These are phyloP conservation scores for Drosophila eohydei DNA, from an alignment of 2,888 invertebrate species.

Conservation along the genomic window DNA sequence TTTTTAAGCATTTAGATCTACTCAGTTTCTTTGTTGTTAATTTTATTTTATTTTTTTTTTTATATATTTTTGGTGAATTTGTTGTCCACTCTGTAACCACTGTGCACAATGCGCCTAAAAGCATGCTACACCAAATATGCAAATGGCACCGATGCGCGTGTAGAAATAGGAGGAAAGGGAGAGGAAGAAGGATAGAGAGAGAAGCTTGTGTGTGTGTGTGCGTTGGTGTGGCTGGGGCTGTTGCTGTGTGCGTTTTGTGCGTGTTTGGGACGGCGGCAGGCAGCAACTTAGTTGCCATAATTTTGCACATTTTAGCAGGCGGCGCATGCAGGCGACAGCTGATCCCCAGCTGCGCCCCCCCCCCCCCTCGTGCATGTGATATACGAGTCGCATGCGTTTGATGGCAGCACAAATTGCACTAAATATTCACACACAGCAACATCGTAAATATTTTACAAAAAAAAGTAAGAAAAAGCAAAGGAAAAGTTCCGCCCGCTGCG, in stretches of 20 bases:
- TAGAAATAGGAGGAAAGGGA: background rate
- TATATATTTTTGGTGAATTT: too few species aligned
- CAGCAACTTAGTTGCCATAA: conserved; percentile 78
- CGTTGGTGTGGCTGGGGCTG: background rate
- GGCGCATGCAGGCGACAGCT: conserved; percentile 66
- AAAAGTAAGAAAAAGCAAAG: background rate
- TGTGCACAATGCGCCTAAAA: conserved; percentile 70
- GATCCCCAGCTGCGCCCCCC: background rate
- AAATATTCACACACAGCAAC: conserved; percentile 46
- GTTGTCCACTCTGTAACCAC: conserved; percentile 41
- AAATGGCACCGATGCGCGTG: conserved; percentile 55
- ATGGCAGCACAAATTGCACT: conserved; percentile 69
- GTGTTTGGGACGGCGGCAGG: conserved; percentile 67
- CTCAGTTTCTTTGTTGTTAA: too few species aligned
- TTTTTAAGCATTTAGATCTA: too few species aligned
- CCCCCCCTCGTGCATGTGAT: conserved; percentile 41
- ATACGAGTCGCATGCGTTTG: conserved; percentile 62
- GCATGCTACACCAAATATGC: conserved; percentile 67
- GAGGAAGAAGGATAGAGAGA: background rate
- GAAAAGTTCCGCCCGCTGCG: background rate
- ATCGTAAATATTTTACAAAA: conserved; percentile 62
- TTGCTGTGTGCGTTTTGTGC: conserved; percentile 34
- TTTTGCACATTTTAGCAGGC: conserved; percentile 67
- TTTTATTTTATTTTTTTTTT: too few species aligned
- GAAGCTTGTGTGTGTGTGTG: conserved; percentile 7